These are phyloP conservation scores for Aphelenchoides bicaudatus DNA, from an alignment of 2,888 invertebrate genomes.

Conservation along the genomic window DNA sequence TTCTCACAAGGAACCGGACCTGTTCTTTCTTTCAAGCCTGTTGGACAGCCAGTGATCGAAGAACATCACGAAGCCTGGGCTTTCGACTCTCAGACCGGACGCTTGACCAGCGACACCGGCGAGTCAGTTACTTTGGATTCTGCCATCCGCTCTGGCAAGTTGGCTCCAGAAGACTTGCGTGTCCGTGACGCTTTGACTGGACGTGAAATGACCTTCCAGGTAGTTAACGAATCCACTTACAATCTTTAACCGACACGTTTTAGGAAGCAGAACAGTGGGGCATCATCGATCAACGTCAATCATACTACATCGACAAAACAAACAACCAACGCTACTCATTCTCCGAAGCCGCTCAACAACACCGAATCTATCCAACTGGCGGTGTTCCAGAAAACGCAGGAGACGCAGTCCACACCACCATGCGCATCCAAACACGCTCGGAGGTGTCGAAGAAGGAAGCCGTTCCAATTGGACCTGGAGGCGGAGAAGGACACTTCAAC, in stretches of 20 bases:
- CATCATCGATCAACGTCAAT: conserved; percentile 59
- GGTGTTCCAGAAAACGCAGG: conserved; percentile 57
- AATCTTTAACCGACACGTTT: no score
- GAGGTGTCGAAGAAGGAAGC: conserved; percentile 59
- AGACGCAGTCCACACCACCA: conserved; percentile 58
- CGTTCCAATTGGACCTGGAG: conserved; percentile 35
- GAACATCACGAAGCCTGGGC: conserved; percentile 58
- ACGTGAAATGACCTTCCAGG: conserved; percentile 65
- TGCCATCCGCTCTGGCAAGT: conserved; percentile 63
- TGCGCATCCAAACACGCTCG: conserved; percentile 55
- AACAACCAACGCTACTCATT: conserved; percentile 66
- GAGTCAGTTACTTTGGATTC: conserved; percentile 72
- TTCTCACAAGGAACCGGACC: conserved; percentile 55
- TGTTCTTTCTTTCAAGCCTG: conserved; percentile 58
- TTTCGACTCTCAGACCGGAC: conserved; percentile 75
- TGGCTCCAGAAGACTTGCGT: conserved; percentile 63
- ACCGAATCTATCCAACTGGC: conserved; percentile 68
- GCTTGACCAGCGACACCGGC: conserved; percentile 70
- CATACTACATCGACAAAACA: conserved; percentile 58
- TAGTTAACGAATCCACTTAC: no score
- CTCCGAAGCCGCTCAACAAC: conserved; percentile 79
- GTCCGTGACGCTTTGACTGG: conserved; percentile 76
- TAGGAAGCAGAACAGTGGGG: conserved; percentile 63
- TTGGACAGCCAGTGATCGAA: conserved; percentile 56
- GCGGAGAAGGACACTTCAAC: conserved; percentile 42